phyloP scores from a whole-genome alignment of 2,797 vertebrate genomes.

The Acrocephalus scirpaceus region DNA sequence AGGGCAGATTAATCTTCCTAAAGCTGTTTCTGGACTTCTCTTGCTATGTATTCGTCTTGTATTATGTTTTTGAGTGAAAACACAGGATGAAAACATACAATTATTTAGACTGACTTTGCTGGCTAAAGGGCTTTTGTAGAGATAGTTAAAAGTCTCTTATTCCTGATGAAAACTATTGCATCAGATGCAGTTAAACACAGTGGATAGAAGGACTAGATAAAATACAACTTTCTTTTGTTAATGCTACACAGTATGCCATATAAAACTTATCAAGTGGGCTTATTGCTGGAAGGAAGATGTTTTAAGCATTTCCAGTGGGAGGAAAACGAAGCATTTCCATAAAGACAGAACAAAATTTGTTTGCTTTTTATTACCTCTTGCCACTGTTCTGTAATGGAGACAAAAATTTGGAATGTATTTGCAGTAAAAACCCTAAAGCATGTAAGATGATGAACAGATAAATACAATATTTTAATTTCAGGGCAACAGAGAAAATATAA shows the following conservation, averaged over 20 bases:
- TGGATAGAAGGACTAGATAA: not conserved
- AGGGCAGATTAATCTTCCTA: not conserved
- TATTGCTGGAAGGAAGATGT: not conserved
- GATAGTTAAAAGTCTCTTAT: not conserved
- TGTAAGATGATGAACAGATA: rapidly evolving
- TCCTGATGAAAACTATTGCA: not conserved
- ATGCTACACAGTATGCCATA: not conserved
- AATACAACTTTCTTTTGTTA: not conserved
- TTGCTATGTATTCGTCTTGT: not conserved
- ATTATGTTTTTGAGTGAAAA: too few species aligned
- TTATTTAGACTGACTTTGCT: not conserved
- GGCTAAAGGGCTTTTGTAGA: not conserved
- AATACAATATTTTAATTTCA: constrained; percentile 15
- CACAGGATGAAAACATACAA: not conserved
- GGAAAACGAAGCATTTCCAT: not conserved
- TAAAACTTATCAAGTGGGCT: not conserved
- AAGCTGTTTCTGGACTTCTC: not conserved
- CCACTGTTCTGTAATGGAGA: not conserved
- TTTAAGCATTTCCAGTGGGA: not conserved
- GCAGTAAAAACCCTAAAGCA: not conserved
- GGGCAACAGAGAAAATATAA: not conserved
- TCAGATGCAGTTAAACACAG: not conserved
- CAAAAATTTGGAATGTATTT: not conserved
- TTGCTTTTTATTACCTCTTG: not conserved
- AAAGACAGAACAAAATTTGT: not conserved